phyloP scores from a whole-genome alignment of 2,888 invertebrate genomes.

The Sinodicranocentrus sp. region DNA sequence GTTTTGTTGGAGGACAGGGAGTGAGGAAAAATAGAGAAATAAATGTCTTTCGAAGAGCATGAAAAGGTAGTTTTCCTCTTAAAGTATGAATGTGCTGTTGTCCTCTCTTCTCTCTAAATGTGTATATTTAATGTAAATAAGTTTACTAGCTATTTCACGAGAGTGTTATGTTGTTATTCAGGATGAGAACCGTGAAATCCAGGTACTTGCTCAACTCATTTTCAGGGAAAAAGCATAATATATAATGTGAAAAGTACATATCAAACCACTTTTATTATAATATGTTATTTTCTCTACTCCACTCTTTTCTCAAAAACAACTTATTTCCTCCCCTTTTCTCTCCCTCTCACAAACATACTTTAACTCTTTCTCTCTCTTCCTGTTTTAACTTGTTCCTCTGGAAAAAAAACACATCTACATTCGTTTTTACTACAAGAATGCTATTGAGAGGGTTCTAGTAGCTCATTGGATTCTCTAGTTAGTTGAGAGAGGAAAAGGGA shows the following conservation, averaged over 20 bases:
- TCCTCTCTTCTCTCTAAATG: slow-evolving; percentile 33
- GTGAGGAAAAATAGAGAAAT: slow-evolving; percentile 55
- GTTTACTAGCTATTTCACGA: slow-evolving; percentile 65
- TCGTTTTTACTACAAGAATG: slow-evolving; percentile 51
- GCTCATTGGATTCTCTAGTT: slow-evolving; percentile 36
- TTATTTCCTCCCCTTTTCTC: slow-evolving; percentile 28
- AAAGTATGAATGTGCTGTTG: slow-evolving; percentile 37
- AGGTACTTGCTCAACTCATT: slow-evolving; percentile 65
- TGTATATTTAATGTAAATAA: slow-evolving; percentile 66
- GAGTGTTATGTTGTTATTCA: slow-evolving; percentile 64
- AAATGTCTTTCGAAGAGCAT: slow-evolving; percentile 58
- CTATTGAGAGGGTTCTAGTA: slow-evolving; percentile 33
- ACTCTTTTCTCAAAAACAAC: slow-evolving; percentile 42
- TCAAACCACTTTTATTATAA: slow-evolving; percentile 66
- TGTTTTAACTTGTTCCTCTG: slow-evolving; percentile 49
- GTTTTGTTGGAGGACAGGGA: slow-evolving; percentile 50
- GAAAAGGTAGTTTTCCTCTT: slow-evolving; percentile 58
- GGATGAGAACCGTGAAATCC: slow-evolving; percentile 64
- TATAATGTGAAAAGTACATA: slow-evolving; percentile 61
- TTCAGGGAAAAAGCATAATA: slow-evolving; percentile 51
- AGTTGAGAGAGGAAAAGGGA: slow-evolving; percentile 19
- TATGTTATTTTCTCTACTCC: slow-evolving; percentile 52
- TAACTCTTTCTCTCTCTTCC: slow-evolving; percentile 20
- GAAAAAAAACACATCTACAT: slow-evolving; percentile 50
- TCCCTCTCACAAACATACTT: slow-evolving; percentile 23